Evolutionary conservation across 2,113 vertebrate genomes (phyloP).

Genomic region (Tapirus terrestris): DNA sequence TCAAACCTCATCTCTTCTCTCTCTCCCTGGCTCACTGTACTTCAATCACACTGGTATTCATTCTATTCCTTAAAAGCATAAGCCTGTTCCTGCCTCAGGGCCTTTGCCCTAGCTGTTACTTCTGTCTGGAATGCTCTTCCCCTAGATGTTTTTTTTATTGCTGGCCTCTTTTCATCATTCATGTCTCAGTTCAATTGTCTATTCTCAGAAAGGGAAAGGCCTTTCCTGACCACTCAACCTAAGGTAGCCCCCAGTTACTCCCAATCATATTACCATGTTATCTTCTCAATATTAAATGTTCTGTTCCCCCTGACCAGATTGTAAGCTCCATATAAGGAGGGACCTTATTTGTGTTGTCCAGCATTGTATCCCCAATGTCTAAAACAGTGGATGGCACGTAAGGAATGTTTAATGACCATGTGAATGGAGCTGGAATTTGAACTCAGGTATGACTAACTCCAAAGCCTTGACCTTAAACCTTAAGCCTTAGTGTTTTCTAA

Average conservation of each 20-base stretch:
- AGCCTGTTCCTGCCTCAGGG: neutral
- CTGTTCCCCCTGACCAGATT: neutral
- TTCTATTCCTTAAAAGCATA: slow-evolving; percentile 27
- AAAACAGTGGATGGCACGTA: neutral
- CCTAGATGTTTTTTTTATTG: neutral
- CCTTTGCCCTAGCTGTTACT: neutral
- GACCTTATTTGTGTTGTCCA: neutral
- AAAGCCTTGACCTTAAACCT: slow-evolving; percentile 15
- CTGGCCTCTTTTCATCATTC: neutral
- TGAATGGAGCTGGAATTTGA: slow-evolving; percentile 13
- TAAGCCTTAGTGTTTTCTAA: slow-evolving; percentile 9
- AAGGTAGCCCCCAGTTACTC: neutral
- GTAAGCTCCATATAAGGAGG: neutral
- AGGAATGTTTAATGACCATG: neutral
- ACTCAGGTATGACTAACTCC: neutral
- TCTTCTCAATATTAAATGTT: slow-evolving; percentile 21
- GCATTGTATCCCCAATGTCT: neutral
- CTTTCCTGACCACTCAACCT: neutral
- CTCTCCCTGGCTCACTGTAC: neutral
- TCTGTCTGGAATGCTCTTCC: slow-evolving; percentile 12
- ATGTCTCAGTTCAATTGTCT: slow-evolving; percentile 10
- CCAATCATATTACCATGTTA: neutral
- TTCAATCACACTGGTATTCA: neutral
- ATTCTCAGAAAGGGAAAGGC: neutral
- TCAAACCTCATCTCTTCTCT: neutral